These are phyloP conservation scores for Temnothorax curvispinosus DNA, from an alignment of 1,140 invertebrate genomes.

Conservation along the genomic window DNA sequence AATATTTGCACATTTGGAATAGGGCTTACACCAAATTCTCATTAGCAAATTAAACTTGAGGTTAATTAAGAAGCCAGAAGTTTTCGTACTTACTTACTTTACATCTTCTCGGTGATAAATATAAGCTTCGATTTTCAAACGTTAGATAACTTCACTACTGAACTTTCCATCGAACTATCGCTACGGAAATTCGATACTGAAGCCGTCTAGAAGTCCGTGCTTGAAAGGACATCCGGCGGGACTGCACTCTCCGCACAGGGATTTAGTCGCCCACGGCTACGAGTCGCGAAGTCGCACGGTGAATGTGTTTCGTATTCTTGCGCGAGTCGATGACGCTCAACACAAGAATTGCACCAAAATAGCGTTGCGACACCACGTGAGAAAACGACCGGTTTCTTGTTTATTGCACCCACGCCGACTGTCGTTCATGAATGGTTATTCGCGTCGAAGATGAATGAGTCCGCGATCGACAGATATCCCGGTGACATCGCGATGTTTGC, in stretches of 20 bases:
- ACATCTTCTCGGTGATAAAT: background rate
- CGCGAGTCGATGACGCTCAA: constrained; percentile 17
- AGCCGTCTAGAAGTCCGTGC: background rate
- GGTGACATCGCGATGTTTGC: background rate
- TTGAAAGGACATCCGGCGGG: constrained; percentile 14
- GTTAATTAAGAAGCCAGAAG: background rate
- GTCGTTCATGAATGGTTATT: constrained; percentile 41
- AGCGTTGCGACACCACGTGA: constrained; percentile 2
- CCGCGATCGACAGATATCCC: background rate
- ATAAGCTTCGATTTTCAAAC: background rate
- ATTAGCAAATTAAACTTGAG: background rate
- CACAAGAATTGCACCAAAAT: constrained; percentile 36
- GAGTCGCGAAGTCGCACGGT: background rate
- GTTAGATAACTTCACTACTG: background rate
- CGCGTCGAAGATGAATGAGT: constrained; percentile 37
- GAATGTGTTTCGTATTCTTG: constrained; percentile 36
- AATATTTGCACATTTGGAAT: background rate
- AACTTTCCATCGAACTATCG: background rate
- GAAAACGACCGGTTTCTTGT: constrained; percentile 18
- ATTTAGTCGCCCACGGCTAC: constrained; percentile 8
- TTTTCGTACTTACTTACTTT: background rate
- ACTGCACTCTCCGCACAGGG: background rate
- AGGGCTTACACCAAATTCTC: background rate
- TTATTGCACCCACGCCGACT: constrained; percentile 25
- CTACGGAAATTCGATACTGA: constrained; percentile 18